Evolutionary conservation across 1,140 invertebrate species (phyloP).

Genomic region (Nasonia vitripennis): DNA sequence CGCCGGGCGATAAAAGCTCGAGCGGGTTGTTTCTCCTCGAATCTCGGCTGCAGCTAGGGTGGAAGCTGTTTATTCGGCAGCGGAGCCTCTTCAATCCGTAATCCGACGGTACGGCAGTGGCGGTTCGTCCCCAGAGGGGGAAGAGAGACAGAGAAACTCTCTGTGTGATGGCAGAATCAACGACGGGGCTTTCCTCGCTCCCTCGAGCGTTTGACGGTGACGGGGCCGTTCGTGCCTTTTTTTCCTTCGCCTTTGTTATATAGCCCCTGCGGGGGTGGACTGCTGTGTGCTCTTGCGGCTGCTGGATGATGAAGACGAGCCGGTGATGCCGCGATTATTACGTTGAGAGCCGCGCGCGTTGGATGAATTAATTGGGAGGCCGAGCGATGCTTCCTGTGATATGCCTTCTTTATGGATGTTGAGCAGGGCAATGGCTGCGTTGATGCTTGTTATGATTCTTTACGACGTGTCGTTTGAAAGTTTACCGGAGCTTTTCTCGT

Average conservation of each 20-base stretch:
- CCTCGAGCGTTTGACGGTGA: background rate
- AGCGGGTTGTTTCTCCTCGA: background rate
- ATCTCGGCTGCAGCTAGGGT: constrained; percentile 47
- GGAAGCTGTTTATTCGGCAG: constrained; percentile 71
- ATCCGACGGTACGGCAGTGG: constrained; percentile 57
- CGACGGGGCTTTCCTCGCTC: background rate
- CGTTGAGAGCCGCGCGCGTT: background rate
- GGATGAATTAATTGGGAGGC: background rate
- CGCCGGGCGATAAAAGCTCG: constrained; percentile 1
- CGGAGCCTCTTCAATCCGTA: constrained; percentile 69
- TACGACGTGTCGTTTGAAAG: no score
- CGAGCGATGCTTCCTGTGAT: background rate
- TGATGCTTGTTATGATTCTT: no score
- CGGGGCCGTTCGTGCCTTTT: background rate
- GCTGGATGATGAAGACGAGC: background rate
- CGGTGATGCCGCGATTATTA: constrained; percentile 18
- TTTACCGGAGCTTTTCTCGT: no score
- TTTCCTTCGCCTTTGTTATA: constrained; percentile 16
- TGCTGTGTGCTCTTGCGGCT: background rate
- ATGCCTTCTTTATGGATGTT: no score
- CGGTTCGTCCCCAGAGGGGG: constrained; percentile 2
- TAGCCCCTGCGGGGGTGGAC: background rate
- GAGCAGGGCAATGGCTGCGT: no score
- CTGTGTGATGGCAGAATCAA: background rate
- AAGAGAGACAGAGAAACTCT: no score